Percentiles rank a stretch among this genome's conserved stretches.
These are phyloP conservation scores for Drosophila mayaguana DNA, from an alignment of 2,888 invertebrate genomes.

Conservation along the genomic window DNA sequence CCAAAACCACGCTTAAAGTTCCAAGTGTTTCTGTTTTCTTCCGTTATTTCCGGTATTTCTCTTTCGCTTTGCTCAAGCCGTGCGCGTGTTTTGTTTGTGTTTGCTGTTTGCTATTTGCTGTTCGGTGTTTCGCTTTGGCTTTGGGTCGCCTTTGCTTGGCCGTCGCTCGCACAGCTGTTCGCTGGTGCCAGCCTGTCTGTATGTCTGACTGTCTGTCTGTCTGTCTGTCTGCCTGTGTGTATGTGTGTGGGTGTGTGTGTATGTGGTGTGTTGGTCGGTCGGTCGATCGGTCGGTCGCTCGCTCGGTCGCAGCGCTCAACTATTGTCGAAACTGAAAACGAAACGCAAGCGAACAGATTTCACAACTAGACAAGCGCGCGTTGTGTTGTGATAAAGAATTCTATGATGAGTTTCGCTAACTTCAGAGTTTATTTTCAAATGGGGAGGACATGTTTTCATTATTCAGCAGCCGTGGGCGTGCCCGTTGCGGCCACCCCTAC, in stretches of 20 bases:
- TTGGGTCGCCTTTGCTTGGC: slow-evolving; percentile 10
- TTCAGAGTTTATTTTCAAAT: slow-evolving; percentile 81
- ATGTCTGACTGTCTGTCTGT: slow-evolving; percentile 1
- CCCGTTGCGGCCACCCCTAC: slow-evolving; percentile 63
- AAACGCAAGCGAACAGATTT: slow-evolving; percentile 85
- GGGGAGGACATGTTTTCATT: slow-evolving; percentile 83
- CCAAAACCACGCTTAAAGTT: slow-evolving; percentile 44
- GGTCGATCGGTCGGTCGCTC: slow-evolving; percentile 14
- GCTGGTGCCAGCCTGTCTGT: slow-evolving; percentile 5
- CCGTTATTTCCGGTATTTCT: neutral
- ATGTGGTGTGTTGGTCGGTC: slow-evolving; percentile 7
- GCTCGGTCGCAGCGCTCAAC: slow-evolving; percentile 53
- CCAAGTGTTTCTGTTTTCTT: neutral
- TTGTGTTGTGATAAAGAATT: slow-evolving; percentile 85
- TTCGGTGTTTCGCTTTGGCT: too few species aligned
- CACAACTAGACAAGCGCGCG: slow-evolving; percentile 85
- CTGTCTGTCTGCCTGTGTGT: slow-evolving; percentile 11
- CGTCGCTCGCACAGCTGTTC: slow-evolving; percentile 43
- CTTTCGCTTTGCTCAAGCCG: neutral
- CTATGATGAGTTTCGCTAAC: slow-evolving; percentile 85
- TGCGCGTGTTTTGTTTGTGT: slow-evolving; percentile 8
- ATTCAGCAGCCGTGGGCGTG: slow-evolving; percentile 82
- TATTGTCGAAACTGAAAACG: slow-evolving; percentile 74
- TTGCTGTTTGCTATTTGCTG: neutral
- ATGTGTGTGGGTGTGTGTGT: slow-evolving; percentile 9